phyloP scores from a whole-genome alignment of 2,888 invertebrate species.

The Limnephilus lunatus region DNA sequence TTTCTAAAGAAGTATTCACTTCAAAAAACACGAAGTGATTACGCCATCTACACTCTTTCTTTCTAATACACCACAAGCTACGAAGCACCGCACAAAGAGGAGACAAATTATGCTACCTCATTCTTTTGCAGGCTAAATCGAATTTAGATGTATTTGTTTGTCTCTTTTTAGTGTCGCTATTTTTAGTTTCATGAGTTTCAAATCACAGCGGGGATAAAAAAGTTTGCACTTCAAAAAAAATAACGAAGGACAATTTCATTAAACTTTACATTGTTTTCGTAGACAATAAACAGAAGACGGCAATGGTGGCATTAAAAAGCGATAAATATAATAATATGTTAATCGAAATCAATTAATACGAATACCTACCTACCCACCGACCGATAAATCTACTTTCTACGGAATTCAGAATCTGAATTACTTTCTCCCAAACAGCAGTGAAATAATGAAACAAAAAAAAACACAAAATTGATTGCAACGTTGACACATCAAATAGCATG shows the following conservation, averaged over 20 bases:
- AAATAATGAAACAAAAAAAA: not conserved
- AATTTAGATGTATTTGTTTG: too few species aligned
- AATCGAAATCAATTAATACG: not conserved
- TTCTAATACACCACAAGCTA: too few species aligned
- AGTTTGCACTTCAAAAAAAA: too few species aligned
- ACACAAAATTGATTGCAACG: not conserved
- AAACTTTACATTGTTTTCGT: not conserved
- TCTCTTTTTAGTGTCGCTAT: too few species aligned
- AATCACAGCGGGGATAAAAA: too few species aligned
- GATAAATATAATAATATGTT: not conserved
- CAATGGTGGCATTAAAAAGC: not conserved
- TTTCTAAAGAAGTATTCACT: too few species aligned
- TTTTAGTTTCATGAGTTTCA: too few species aligned
- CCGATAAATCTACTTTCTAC: not conserved
- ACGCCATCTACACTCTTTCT: too few species aligned
- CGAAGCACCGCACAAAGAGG: too few species aligned
- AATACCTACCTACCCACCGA: not conserved
- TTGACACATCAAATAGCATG: not conserved
- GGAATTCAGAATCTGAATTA: not conserved
- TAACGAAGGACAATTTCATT: not conserved
- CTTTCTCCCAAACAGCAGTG: not conserved
- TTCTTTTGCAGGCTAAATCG: too few species aligned
- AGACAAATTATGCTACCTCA: too few species aligned
- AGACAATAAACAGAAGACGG: not conserved
- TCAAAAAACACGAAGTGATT: too few species aligned